Evolutionary conservation across 2,888 invertebrate genomes (phyloP), one percentile per base, ranked within the genome.

Genomic region (Selenia dentaria): DNA sequence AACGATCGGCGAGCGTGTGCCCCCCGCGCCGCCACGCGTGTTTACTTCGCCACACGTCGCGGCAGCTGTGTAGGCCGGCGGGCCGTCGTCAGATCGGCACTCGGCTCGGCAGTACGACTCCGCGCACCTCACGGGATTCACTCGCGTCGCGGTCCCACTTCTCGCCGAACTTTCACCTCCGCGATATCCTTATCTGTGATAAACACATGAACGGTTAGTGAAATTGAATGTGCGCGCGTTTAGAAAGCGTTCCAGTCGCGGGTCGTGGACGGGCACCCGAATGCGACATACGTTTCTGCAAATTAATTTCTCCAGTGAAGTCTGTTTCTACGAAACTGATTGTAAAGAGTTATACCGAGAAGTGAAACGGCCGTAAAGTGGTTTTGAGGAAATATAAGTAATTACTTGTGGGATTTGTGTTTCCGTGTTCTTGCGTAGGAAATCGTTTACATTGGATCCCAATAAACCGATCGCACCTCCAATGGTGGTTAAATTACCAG

Each of bases 401-500:
- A 83, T 84, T 84, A 79, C 70, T 80, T 84, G 9, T 86, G 84
- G 70, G 68, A 75, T 73, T 79, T 80, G 88, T 81, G 85, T 88
- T 88, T 86, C 79, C 78, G 87, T 89, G 87, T 78, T 72, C 67
- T 34, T 73, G 79, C 70, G 68, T 69, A 47, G 59, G 51, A 83
- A 83, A 77, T 70, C 86, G 76, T 85, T 84, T 89, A 90, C 81
- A 86, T 90, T 90, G 90, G 90, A 90, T 90, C 89, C 90, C 87
- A 86, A 88, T 68, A 76, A 78, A 67, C 80, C 78, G 48, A 62
- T 64, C 64, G 70, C 81, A 82, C 89, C 90, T 86, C 83, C 83
- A 83, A 90, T 90, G 90, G 90, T 90, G 89, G 90, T 88, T 63
- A 89, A 87, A 77, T 83, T 90, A 78, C 89, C 90, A 87, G 90